Evolutionary conservation across 2,113 vertebrate genomes (phyloP), one percentile per base, ranked within the genome.

Genomic region (Chelonoidis abingdonii): DNA sequence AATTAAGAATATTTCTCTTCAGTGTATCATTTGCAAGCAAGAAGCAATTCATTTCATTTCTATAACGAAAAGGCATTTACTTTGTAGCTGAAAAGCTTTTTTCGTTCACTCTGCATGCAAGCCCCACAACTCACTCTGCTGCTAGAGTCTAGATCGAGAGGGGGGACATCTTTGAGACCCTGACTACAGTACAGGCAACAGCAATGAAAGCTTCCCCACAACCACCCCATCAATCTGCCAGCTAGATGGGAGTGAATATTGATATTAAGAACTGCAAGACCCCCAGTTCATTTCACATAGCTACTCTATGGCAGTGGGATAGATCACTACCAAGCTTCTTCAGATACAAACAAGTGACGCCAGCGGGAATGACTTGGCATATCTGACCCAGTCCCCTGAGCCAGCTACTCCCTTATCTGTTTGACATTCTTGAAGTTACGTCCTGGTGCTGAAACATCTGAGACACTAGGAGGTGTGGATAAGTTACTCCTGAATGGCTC

Each of bases 271-370:
- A 4, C 35, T n/a, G 62, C 14, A 35, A 69, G 31, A 19, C 62
- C 17, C 62, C 62, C 17, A 65, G 62, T 65, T 2, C 35, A 80
- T 80, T 44, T 27, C 16, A 0, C 1, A 1, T 0, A 1, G 29
- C 82, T 86, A 2, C 10, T 21, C 17, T 50, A 31, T 19, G 0
- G 17, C 81, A 72, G 78, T 50, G 59, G 52, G 69, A 65, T 3
- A 31, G 80, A 29, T 29, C 62, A 50, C 8, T n/a, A 31, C n/a
- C 78, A 59, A 7, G 1, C 2, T 1, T 14, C 11, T 41, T 31
- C 38, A 50, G 84, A 22, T 65, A 49, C 24, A 31, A 19, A 27
- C 47, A 47, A 1, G 0, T 22, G 53, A 75, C 6, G 12, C 25
- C 17, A 14, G 21, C 49, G 44, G 0, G 1, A 44, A 69, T n/a